Percentiles rank a stretch among this genome's conserved stretches.
phyloP scores from a whole-genome alignment of 2,113 vertebrate genomes.

The Naja naja region DNA sequence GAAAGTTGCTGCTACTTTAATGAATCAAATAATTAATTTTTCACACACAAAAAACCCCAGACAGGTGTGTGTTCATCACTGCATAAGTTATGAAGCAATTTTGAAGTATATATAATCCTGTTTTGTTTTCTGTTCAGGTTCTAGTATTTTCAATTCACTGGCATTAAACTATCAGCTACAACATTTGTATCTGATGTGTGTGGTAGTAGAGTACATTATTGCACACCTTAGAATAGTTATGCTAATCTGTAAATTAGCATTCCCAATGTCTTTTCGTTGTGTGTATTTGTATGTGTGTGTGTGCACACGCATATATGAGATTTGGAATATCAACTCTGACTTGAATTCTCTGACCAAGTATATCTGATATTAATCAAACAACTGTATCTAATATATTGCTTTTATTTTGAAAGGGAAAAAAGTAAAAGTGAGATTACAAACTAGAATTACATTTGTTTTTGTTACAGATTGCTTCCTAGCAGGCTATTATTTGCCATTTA shows the following conservation, averaged over 20 bases:
- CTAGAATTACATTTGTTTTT: neutral
- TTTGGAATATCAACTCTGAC: neutral
- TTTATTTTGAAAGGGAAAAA: neutral
- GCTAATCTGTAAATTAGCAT: neutral
- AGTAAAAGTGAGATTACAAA: neutral
- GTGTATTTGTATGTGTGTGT: neutral
- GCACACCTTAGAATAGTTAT: neutral
- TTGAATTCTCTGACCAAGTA: neutral
- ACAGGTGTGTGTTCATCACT: neutral
- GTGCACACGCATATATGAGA: neutral
- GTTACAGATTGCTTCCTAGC: neutral
- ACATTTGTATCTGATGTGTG: neutral
- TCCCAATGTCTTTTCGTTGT: neutral
- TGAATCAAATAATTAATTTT: neutral
- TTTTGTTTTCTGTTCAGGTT: neutral
- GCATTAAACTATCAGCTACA: neutral
- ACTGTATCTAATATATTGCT: no score
- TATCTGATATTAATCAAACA: neutral
- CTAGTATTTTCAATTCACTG: neutral
- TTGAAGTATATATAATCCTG: neutral
- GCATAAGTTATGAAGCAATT: neutral
- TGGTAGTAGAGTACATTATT: neutral
- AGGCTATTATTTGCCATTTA: neutral
- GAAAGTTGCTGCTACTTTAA: neutral
- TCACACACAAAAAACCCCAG: neutral